Conservation (phyloP, 53 echinoderm and acorn worm genomes). For the Hippasteria phrygiana region DNA sequence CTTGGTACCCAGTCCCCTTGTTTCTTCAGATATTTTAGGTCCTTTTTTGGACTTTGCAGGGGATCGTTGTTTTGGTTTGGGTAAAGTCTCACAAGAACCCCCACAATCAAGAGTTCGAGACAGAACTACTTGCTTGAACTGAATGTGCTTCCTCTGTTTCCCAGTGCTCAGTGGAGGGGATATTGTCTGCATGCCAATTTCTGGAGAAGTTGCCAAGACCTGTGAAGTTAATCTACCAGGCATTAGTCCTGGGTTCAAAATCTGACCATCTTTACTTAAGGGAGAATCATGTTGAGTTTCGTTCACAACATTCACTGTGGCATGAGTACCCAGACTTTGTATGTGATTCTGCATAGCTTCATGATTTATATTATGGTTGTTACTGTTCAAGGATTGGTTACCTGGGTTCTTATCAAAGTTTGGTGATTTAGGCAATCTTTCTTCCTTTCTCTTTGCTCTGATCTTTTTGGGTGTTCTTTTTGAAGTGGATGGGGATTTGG, state of each 20-base stretch:
- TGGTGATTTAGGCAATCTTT: background rate
- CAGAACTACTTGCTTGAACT: conserved; percentile 21
- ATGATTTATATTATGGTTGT: conserved; percentile 1
- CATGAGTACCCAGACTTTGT: background rate
- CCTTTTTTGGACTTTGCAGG: background rate
- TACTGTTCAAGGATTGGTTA: conserved; percentile 8
- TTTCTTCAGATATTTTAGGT: background rate
- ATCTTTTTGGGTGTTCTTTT: background rate
- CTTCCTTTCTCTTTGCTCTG: background rate
- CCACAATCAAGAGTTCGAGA: conserved; percentile 45
- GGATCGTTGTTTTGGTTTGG: background rate
- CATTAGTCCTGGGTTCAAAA: background rate
- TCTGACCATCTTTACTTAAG: background rate
- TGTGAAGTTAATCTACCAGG: background rate
- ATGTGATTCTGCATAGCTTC: background rate
- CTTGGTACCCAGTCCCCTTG: background rate
- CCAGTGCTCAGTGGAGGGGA: background rate
- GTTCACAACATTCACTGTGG: background rate
- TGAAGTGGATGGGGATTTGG: background rate
- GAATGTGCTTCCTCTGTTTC: conserved; percentile 45
- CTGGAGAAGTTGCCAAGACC: background rate
- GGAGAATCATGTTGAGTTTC: background rate
- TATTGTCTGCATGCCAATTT: background rate
- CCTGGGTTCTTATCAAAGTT: background rate
- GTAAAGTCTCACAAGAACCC: background rate